Base-by-base conservation (phyloP, 2,888 invertebrate genomes). In the Aromia moschata region DNA sequence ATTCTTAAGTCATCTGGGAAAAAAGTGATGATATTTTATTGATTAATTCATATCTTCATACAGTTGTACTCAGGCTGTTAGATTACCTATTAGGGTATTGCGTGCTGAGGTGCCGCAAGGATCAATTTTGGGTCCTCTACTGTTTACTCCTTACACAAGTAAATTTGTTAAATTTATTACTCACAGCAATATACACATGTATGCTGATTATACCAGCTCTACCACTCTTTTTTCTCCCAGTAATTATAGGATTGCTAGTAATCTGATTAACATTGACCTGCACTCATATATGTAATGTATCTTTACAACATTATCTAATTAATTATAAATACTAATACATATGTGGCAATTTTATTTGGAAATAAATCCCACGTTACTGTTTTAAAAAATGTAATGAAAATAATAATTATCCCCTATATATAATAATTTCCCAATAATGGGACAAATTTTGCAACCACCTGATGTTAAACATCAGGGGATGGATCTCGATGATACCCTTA, bases 181-280 rank as follows among this genome's bases (percentile, higher is more conserved):
- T 10, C 18, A 45, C 25, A 37, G 37, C 20, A 33, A 31, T 33
- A 37, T 37, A n/a, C n/a, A n/a, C n/a, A n/a, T 25, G 37, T 37
- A 18, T 18, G 55, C 55, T 37, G 55, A 55, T 38, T 44, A 55
- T 37, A 55, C 36, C 55, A 44, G 36, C 17, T 54, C 4, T 45
- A 54, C 18, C 44, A 54, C 25, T 44, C 43, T 20, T 55, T 55
- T 45, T 15, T 14, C 20, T 10, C 44, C 10, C 14, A 12, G 4
- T n/a, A 33, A 20, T 45, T 44, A 44, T 15, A 2, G 30, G 17
- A 9, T 2, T 2, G 45, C 45, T 1, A 30, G 10, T 25, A 12
- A 4, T 1, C 3, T 10, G 11, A 45, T 45, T 45, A 54, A 54
- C 36, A 44, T 11, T 54, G 54, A 54, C 36, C n/a, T 55, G 25